Evolutionary conservation across 2,113 vertebrate genomes (phyloP).

Genomic region (Camelus dromedarius): DNA sequence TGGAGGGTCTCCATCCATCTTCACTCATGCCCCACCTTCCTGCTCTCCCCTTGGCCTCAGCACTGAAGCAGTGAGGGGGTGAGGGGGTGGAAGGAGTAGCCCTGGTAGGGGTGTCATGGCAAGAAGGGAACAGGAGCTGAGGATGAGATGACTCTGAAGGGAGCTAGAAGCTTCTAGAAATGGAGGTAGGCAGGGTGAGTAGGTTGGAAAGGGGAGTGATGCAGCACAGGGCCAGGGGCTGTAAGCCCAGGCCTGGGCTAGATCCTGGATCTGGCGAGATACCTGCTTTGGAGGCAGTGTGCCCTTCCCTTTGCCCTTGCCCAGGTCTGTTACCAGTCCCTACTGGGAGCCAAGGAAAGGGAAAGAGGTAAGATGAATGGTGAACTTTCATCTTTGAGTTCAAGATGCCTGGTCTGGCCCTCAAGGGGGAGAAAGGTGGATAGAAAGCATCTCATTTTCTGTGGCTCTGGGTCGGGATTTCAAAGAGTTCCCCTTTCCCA

Average conservation of each 20-base stretch:
- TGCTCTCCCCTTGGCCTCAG: neutral
- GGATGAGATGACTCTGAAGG: conserved; percentile 5
- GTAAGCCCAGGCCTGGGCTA: neutral
- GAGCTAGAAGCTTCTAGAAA: conserved; percentile 39
- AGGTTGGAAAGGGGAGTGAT: neutral
- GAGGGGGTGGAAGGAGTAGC: neutral
- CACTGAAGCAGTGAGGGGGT: neutral
- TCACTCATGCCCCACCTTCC: neutral
- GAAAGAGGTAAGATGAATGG: neutral
- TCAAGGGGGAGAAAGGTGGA: neutral
- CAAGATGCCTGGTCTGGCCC: neutral
- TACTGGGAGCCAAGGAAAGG: neutral
- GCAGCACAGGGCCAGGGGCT: neutral
- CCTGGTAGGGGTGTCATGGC: neutral
- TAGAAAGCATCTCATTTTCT: neutral
- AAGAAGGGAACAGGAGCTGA: neutral
- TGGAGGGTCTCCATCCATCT: conserved; percentile 31
- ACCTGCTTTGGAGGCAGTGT: conserved; percentile 15
- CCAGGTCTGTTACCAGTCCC: conserved; percentile 17
- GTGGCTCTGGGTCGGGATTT: conserved; percentile 20
- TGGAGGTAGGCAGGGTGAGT: neutral
- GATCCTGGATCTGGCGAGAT: conserved; percentile 2
- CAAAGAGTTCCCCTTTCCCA: neutral
- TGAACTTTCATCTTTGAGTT: neutral
- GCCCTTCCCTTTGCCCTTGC: conserved; percentile 64